A percentile compares a stretch with the other conserved stretches of the same genome.
These are phyloP conservation scores for Magallana nippona DNA, from an alignment of 2,888 invertebrate genomes.

Conservation along the genomic window DNA sequence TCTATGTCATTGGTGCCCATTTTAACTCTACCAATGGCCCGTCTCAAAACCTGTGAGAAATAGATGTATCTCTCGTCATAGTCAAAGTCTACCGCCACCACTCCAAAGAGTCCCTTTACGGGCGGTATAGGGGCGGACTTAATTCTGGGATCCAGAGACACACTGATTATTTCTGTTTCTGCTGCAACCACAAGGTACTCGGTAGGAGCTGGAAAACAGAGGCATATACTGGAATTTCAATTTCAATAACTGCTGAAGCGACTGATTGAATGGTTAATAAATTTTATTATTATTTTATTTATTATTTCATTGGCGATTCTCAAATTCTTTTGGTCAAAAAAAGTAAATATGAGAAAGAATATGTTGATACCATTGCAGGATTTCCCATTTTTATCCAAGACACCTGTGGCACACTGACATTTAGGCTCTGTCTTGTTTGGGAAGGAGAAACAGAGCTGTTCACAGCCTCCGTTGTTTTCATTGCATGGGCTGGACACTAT, in stretches of 20 bases:
- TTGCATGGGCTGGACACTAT: slow-evolving; percentile 62
- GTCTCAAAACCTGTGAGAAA: slow-evolving; percentile 82
- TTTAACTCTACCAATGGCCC: slow-evolving; percentile 67
- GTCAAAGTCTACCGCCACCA: slow-evolving; percentile 97
- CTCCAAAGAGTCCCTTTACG: slow-evolving; percentile 82
- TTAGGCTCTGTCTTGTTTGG: slow-evolving; percentile 83
- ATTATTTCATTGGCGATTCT: too few species aligned
- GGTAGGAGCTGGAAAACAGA: slow-evolving; percentile 83
- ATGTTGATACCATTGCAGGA: slow-evolving; percentile 85
- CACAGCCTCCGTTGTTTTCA: slow-evolving; percentile 83
- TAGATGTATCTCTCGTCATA: slow-evolving; percentile 91
- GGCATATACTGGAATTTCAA: too few species aligned
- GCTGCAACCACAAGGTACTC: slow-evolving; percentile 97
- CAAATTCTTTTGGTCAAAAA: too few species aligned
- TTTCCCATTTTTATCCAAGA: slow-evolving; percentile 82
- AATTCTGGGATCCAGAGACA: slow-evolving; percentile 89
- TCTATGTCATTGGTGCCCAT: slow-evolving; percentile 60
- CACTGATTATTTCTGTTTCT: slow-evolving; percentile 93
- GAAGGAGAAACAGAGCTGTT: slow-evolving; percentile 96
- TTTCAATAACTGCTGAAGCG: too few species aligned
- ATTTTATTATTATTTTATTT: too few species aligned
- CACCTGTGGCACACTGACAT: slow-evolving; percentile 96
- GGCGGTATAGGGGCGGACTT: slow-evolving; percentile 89
- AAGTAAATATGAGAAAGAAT: too few species aligned
- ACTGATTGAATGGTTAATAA: too few species aligned